phyloP scores from a whole-genome alignment of 2,113 vertebrate genomes.

The Corydoras maculifer region DNA sequence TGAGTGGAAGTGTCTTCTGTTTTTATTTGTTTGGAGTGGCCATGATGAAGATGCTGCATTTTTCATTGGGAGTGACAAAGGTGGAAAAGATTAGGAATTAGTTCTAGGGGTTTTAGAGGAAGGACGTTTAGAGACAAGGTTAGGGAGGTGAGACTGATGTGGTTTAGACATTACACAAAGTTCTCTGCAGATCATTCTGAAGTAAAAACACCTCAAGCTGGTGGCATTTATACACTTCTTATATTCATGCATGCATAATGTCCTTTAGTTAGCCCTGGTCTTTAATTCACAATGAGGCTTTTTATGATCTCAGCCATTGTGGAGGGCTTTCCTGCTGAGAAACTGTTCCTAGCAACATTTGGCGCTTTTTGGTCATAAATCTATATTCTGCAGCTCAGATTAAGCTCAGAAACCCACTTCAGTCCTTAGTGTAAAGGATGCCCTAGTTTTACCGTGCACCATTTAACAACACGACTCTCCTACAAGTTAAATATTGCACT shows the following conservation, averaged over 20 bases:
- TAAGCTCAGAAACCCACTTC: neutral
- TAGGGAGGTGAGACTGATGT: neutral
- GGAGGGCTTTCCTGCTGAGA: no score
- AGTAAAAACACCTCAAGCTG: neutral
- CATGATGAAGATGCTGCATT: no score
- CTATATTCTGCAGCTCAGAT: neutral
- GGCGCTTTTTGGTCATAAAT: neutral
- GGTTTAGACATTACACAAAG: neutral
- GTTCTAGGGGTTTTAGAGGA: no score
- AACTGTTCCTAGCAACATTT: neutral
- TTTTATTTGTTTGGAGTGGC: neutral
- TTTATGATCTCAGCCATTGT: neutral
- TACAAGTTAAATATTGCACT: conserved; percentile 5
- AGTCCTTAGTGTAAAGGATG: neutral
- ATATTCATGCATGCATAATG: neutral
- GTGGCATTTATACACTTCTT: neutral
- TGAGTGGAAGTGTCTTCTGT: neutral
- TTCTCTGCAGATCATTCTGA: neutral
- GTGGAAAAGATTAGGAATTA: no score
- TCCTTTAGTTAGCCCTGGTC: neutral
- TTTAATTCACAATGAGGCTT: conserved; percentile 18
- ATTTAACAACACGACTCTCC: neutral
- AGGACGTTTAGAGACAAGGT: no score
- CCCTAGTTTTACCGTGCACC: neutral
- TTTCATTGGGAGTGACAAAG: no score